Conservation (phyloP, 2,113 vertebrate genomes). For the Mastomys coucha region DNA sequence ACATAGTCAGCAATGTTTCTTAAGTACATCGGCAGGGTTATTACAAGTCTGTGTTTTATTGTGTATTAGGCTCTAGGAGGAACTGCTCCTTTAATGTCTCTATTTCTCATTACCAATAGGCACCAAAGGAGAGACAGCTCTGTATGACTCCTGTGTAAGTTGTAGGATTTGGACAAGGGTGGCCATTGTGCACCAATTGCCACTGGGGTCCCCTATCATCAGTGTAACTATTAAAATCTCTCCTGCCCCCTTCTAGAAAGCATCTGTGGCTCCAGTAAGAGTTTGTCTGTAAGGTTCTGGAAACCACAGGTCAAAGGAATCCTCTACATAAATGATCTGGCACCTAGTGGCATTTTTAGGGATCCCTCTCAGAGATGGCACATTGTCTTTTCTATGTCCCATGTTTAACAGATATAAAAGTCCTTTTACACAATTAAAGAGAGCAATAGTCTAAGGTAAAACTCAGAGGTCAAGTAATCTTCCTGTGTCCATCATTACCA, state of each 20-base stretch:
- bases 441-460: slow-evolving; percentile 2
- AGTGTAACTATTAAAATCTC: background rate
- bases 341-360: background rate
- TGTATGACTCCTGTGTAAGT: background rate
- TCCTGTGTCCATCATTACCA: background rate
- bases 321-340: background rate
- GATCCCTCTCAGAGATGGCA: background rate
- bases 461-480: background rate
- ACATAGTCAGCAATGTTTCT: background rate
- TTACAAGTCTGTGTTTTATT: background rate
- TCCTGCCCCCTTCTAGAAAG: background rate
- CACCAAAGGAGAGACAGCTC: background rate
- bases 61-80: background rate
- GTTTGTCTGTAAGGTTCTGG: background rate
- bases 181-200: background rate
- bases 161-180: background rate
- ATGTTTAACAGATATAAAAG: slow-evolving; percentile 1
- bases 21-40: background rate
- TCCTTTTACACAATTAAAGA: background rate
- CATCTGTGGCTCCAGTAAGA: background rate
- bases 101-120: background rate
- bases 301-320: background rate
- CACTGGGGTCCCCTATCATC: background rate
- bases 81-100: background rate
- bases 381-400: background rate